These are phyloP conservation scores for Spea multiplicata DNA, from an alignment of 2,113 vertebrate genomes.

Conservation along the genomic window DNA sequence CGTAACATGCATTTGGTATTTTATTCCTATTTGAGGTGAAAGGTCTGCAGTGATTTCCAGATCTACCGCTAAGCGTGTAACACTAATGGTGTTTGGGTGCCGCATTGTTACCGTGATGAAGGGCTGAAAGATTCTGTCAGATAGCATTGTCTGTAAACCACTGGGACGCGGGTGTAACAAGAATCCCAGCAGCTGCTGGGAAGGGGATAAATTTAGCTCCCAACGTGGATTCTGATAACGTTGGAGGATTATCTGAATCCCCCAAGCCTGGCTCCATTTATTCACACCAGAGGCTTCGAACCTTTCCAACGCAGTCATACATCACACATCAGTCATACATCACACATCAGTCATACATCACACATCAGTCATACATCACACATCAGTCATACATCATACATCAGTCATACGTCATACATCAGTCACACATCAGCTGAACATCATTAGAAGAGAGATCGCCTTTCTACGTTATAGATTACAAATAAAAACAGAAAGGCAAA, in stretches of 20 bases:
- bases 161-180: conserved; percentile 13
- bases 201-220: conserved; percentile 38
- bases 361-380: too few relatives aligned
- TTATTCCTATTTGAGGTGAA: conserved; percentile 4
- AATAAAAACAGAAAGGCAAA: too few relatives aligned
- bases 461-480: too few relatives aligned
- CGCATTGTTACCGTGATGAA: too few relatives aligned
- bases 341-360: background rate
- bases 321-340: conserved; percentile 10
- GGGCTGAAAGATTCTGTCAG: too few relatives aligned
- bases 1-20: background rate
- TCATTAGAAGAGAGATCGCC: too few relatives aligned
- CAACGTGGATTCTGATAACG: conserved; percentile 33
- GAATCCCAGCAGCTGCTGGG: conserved; percentile 33
- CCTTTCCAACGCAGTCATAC: conserved; percentile 22
- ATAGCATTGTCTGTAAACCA: conserved; percentile 27
- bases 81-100: too few relatives aligned
- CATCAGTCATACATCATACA: too few relatives aligned
- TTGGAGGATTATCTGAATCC: conserved; percentile 39
- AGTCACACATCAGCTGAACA: too few relatives aligned
- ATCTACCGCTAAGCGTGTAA: too few relatives aligned
- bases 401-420: background rate
- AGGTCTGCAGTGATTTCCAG: conserved; percentile 22
- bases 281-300: conserved; percentile 9
- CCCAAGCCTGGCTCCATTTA: conserved; percentile 3